phyloP scores from a whole-genome alignment of 2,888 invertebrate species.

The Eulithis prunata region DNA sequence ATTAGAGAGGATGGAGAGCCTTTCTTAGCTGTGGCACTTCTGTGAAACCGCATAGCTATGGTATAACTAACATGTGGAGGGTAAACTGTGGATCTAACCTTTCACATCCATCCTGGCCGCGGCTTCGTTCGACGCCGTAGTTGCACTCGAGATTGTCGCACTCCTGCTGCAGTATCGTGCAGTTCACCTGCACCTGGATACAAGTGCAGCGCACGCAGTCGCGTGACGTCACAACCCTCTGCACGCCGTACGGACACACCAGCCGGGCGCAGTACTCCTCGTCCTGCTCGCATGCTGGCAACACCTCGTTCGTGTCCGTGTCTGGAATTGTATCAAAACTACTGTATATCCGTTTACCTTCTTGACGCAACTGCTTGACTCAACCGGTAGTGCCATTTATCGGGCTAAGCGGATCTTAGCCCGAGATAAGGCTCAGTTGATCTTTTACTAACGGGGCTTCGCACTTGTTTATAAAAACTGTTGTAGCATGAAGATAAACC shows the following conservation, averaged over 20 bases:
- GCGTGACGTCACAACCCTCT: constrained; percentile 69
- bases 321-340: constrained; percentile 34
- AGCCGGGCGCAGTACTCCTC: constrained; percentile 85
- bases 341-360: no score
- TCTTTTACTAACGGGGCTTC: no score
- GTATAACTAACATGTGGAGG: no score
- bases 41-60: no score
- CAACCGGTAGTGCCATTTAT: no score
- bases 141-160: constrained; percentile 87
- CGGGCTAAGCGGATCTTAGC: no score
- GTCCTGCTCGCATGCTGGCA: constrained; percentile 44
- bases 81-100: constrained; percentile 46
- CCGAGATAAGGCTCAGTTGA: no score
- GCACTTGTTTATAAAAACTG: no score
- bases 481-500: no score
- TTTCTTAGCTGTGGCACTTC: no score
- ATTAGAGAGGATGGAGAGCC: no score
- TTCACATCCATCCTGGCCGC: constrained; percentile 59
- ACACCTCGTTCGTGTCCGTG: constrained; percentile 49
- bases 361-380: no score
- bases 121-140: constrained; percentile 85
- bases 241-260: constrained; percentile 89
- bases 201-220: constrained; percentile 88
- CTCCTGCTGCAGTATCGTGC: constrained; percentile 83
- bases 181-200: constrained; percentile 68